Conservation (phyloP, 2,113 vertebrate species). For the Mirounga angustirostris region DNA sequence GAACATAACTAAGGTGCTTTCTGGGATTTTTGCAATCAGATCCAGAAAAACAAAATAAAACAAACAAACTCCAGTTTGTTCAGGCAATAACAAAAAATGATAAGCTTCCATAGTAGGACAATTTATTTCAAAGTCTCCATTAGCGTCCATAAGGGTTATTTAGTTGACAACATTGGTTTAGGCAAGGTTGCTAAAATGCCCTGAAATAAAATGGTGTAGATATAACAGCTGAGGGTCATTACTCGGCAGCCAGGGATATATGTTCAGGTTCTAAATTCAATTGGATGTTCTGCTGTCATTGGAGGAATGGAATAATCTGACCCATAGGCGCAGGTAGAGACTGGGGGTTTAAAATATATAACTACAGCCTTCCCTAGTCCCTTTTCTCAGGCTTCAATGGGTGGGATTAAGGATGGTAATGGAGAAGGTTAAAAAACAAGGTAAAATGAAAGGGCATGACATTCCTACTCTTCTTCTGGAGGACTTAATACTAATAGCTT, state of each 20-base stretch:
- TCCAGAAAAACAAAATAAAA: neutral
- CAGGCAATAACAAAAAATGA: slow-evolving; percentile 41
- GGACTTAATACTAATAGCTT: neutral
- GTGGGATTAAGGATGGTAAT: neutral
- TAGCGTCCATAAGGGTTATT: slow-evolving; percentile 75
- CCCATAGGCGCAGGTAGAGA: neutral
- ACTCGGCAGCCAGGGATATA: neutral
- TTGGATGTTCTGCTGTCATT: neutral
- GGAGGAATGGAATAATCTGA: neutral
- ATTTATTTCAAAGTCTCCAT: slow-evolving; percentile 58
- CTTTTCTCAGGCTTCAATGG: neutral
- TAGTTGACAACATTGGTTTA: slow-evolving; percentile 66
- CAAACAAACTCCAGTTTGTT: slow-evolving; percentile 27
- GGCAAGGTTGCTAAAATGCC: slow-evolving; percentile 14
- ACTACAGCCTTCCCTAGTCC: neutral
- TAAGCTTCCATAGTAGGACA: slow-evolving; percentile 35
- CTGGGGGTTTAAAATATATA: neutral
- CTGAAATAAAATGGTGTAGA: slow-evolving; percentile 51
- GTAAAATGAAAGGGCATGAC: neutral
- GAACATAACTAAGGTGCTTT: slow-evolving; percentile 48
- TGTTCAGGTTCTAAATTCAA: neutral
- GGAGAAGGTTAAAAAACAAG: neutral
- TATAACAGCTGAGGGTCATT: slow-evolving; percentile 7
- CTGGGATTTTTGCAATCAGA: neutral
- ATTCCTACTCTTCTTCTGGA: neutral